These are phyloP conservation scores for Temnothorax curvispinosus DNA, from an alignment of 1,140 invertebrate species.

Conservation along the genomic window DNA sequence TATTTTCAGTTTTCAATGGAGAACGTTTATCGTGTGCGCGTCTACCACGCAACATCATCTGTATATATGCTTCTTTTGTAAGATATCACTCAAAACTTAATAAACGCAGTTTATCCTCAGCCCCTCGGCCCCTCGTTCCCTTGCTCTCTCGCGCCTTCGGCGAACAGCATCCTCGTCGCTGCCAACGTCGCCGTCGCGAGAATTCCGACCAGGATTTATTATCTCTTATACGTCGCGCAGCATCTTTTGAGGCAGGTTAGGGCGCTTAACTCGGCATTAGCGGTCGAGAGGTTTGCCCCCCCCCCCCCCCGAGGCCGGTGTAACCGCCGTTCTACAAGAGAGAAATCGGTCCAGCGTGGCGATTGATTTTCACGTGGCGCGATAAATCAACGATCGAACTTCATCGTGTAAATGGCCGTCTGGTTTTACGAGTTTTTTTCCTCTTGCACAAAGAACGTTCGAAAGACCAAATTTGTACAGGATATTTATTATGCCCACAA, in stretches of 20 bases:
- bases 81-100: slow-evolving; percentile 49
- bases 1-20: background rate
- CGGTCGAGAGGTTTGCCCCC: slow-evolving; percentile 12
- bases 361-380: slow-evolving; percentile 45
- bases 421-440: background rate
- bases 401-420: slow-evolving; percentile 5
- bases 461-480: background rate
- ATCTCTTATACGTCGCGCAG: slow-evolving; percentile 69
- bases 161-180: slow-evolving; percentile 5
- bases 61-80: background rate
- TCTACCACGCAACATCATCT: background rate
- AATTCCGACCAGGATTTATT: slow-evolving; percentile 70
- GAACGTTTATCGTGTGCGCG: background rate
- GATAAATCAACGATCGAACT: slow-evolving; percentile 61
- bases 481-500: background rate
- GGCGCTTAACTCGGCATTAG: slow-evolving; percentile 73
- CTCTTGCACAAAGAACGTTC: background rate
- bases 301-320: slow-evolving; percentile 10
- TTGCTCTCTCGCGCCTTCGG: slow-evolving; percentile 7
- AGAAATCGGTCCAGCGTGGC: slow-evolving; percentile 59
- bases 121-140: background rate
- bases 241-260: slow-evolving; percentile 76
- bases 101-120: slow-evolving; percentile 25
- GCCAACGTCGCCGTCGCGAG: slow-evolving; percentile 16
- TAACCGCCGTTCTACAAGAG: slow-evolving; percentile 41